Percentiles rank a stretch among this genome's conserved stretches.
phyloP scores from a whole-genome alignment of 2,888 invertebrate species.

The Leptura quadrifasciata region DNA sequence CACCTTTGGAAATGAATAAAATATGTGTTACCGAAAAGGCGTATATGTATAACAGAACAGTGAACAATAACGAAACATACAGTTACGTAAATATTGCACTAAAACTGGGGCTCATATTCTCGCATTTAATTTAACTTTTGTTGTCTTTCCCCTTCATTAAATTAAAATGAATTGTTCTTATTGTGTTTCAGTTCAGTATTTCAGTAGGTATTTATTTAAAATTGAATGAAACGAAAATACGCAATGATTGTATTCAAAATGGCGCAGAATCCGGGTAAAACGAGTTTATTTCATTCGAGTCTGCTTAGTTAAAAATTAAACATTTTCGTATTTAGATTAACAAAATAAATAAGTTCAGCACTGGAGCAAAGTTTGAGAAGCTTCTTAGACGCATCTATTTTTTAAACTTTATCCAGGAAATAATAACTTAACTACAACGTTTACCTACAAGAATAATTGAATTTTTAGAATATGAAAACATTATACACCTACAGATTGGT shows the following conservation, averaged over 20 bases:
- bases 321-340: too few species aligned
- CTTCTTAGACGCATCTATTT: too few species aligned
- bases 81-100: conserved; percentile 32
- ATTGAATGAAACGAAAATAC: not conserved
- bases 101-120: not conserved
- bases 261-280: not conserved
- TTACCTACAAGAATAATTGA: too few species aligned
- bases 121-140: conserved; percentile 11
- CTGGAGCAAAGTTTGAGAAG: too few species aligned
- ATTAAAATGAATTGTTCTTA: conserved; percentile 19
- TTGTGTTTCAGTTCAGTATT: not conserved
- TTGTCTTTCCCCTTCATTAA: conserved; percentile 11
- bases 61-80: conserved; percentile 22
- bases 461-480: too few species aligned
- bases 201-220: conserved; percentile 2
- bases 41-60: conserved; percentile 17
- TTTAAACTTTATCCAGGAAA: too few species aligned
- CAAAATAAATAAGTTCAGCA: too few species aligned
- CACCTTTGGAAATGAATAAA: conserved; percentile 7
- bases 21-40: conserved; percentile 12
- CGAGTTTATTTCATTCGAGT: not conserved
- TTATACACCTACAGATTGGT: too few species aligned
- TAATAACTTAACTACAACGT: too few species aligned
- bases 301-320: too few species aligned
- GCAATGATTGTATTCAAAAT: not conserved